A percentile compares a stretch with the other conserved stretches of the same genome.
phyloP scores from a whole-genome alignment of 2,888 invertebrate genomes.

The Rhagonycha fulva region DNA sequence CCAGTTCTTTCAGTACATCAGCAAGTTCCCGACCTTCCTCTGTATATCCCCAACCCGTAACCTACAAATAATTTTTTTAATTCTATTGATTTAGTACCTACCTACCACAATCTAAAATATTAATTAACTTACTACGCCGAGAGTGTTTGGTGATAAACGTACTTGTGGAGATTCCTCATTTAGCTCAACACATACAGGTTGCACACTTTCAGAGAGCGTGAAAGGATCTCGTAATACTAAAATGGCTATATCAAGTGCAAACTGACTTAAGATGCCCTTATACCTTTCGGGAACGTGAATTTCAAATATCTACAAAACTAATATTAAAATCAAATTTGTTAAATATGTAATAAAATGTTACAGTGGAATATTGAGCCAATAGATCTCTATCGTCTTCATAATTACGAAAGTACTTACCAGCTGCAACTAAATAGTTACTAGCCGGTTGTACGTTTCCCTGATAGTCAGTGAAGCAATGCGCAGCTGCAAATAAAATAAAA shows the following conservation, averaged over 20 bases:
- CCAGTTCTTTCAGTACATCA: neutral
- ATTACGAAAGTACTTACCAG: slow-evolving; percentile 44
- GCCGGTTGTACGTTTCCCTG: slow-evolving; percentile 19
- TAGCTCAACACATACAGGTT: slow-evolving; percentile 49
- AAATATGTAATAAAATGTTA: neutral
- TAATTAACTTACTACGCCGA: slow-evolving; percentile 36
- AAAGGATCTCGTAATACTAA: slow-evolving; percentile 42
- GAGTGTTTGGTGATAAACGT: slow-evolving; percentile 4
- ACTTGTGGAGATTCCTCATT: slow-evolving; percentile 15
- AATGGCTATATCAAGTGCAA: slow-evolving; percentile 47
- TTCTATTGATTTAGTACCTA: too few species aligned
- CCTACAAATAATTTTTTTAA: neutral
- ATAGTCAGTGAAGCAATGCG: neutral
- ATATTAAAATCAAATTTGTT: neutral
- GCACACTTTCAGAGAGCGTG: slow-evolving; percentile 42
- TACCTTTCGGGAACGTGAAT: slow-evolving; percentile 37
- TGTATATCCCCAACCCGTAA: neutral
- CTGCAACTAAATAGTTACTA: slow-evolving; percentile 36
- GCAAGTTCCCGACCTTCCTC: neutral
- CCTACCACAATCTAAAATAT: neutral
- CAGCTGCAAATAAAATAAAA: neutral
- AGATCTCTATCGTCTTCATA: slow-evolving; percentile 39
- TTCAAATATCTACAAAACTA: slow-evolving; percentile 31
- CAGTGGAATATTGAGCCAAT: neutral
- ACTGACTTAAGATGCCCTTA: slow-evolving; percentile 37